Percentiles rank a stretch among this genome's conserved stretches.
phyloP scores from a whole-genome alignment of 2,797 vertebrate genomes.

The Lutra lutra region DNA sequence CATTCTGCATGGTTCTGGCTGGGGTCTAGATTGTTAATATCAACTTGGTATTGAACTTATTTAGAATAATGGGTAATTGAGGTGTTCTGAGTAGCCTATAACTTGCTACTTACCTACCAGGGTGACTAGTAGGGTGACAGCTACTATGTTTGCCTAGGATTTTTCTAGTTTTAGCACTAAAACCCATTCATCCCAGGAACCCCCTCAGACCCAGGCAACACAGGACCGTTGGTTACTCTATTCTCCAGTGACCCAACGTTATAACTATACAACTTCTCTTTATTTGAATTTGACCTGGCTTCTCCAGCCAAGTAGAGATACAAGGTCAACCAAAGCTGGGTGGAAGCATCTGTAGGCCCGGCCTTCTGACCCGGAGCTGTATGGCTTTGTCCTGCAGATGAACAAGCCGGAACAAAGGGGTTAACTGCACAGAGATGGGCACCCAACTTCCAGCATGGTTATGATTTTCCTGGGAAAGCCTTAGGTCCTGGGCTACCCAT shows the following conservation, averaged over 20 bases:
- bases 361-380: not conserved
- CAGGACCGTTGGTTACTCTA: not conserved
- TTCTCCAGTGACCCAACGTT: not conserved
- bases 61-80: not conserved
- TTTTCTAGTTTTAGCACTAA: not conserved
- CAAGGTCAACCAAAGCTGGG: not conserved
- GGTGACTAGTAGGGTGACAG: not conserved
- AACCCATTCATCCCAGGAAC: not conserved
- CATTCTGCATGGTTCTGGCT: not conserved
- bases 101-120: not conserved
- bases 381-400: not conserved
- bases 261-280: not conserved
- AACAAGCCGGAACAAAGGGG: not conserved
- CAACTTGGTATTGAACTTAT: not conserved
- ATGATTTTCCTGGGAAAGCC: not conserved
- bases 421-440: not conserved
- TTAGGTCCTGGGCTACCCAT: not conserved
- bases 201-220: not conserved
- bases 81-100: not conserved
- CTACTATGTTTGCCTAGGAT: not conserved
- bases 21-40: not conserved
- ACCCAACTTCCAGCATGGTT: not conserved
- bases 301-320: not conserved
- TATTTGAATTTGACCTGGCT: not conserved
- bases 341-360: not conserved